Evolutionary conservation across 1,140 invertebrate species (phyloP).

Genomic region (Homalodisca vitripennis): DNA sequence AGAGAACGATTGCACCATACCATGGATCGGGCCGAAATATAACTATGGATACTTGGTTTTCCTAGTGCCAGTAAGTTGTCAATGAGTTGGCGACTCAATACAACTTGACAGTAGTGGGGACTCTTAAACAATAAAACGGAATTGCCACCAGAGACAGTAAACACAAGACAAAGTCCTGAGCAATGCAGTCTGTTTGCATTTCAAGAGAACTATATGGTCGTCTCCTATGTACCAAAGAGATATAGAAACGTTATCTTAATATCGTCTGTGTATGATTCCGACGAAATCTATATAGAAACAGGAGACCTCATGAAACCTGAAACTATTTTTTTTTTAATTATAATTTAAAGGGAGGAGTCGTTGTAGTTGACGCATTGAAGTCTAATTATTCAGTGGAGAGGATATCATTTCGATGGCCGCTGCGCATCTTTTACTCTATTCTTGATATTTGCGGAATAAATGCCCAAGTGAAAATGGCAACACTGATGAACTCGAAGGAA

Average conservation of each 20-base stretch:
- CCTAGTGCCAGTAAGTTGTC: background rate
- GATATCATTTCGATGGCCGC: background rate
- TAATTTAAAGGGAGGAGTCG: background rate
- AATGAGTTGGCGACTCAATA: background rate
- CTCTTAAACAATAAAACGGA: background rate
- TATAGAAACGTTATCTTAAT: background rate
- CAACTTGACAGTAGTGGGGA: background rate
- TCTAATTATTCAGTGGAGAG: background rate
- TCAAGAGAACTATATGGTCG: background rate
- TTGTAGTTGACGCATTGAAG: background rate
- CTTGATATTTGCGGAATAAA: background rate
- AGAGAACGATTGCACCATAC: background rate
- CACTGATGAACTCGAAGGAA: background rate
- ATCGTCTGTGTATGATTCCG: background rate
- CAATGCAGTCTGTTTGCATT: background rate
- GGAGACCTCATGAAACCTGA: background rate
- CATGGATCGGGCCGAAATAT: background rate
- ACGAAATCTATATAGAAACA: background rate
- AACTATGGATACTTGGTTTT: background rate
- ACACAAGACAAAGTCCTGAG: background rate
- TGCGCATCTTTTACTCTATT: background rate
- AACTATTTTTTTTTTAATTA: background rate
- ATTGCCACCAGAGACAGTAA: background rate
- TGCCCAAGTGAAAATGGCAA: background rate
- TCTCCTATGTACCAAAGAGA: background rate